phyloP scores from a whole-genome alignment of 2,888 invertebrate genomes.

The Ichneumon xanthorius region DNA sequence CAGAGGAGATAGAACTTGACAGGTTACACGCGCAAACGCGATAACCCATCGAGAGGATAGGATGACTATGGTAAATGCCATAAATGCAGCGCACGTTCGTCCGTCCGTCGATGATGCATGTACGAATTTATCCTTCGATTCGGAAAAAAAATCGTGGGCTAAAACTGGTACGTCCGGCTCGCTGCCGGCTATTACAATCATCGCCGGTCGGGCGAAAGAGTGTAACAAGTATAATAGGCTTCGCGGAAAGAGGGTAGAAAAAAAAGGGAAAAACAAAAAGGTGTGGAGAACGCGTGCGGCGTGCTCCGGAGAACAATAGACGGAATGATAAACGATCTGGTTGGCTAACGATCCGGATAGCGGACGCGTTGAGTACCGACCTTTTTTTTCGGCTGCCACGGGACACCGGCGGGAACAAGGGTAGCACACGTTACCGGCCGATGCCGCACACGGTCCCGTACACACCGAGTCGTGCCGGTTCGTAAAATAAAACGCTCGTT shows the following conservation, averaged over 20 bases:
- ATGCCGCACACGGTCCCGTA: constrained; percentile 6
- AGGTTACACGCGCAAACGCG: constrained; percentile 11
- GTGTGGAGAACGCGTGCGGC: constrained; percentile 11
- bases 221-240: constrained; percentile 49
- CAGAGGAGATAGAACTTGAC: constrained; percentile 1
- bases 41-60: constrained; percentile 8
- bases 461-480: constrained; percentile 21
- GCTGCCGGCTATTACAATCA: neutral
- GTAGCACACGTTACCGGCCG: constrained; percentile 33
- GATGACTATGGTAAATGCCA: neutral
- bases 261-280: neutral
- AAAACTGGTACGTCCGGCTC: neutral
- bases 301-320: constrained; percentile 47
- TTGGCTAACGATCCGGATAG: constrained; percentile 52
- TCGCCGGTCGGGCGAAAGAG: constrained; percentile 9
- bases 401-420: constrained; percentile 6
- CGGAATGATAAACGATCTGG: constrained; percentile 53
- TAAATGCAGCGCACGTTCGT: neutral
- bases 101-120: neutral
- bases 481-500: constrained; percentile 52
- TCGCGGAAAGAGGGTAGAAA: neutral
- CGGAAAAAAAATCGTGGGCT: neutral
- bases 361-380: constrained; percentile 41
- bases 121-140: neutral
- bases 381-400: constrained; percentile 31